Percentiles rank a stretch among this genome's conserved stretches.
phyloP scores from a whole-genome alignment of 2,888 invertebrate species.

The Drosophila villosipedis region DNA sequence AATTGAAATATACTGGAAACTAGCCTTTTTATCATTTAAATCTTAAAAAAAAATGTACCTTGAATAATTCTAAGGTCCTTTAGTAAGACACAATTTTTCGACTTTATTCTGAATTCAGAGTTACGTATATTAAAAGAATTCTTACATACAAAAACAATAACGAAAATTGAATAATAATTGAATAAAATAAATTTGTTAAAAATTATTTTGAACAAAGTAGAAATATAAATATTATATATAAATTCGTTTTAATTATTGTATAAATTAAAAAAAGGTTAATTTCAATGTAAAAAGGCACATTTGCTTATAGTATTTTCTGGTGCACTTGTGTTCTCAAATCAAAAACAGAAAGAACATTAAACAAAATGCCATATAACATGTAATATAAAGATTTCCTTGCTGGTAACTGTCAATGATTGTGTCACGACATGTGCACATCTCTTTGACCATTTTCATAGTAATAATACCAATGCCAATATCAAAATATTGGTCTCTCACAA shows the following conservation, averaged over 20 bases:
- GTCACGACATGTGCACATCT: conserved; percentile 36
- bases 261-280: too few relatives aligned
- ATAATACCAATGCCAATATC: conserved; percentile 42
- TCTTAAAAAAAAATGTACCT: neutral
- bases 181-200: too few relatives aligned
- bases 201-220: too few relatives aligned
- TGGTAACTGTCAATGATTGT: neutral
- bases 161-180: too few relatives aligned
- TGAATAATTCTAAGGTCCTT: neutral
- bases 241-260: neutral
- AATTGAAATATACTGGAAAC: neutral
- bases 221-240: neutral
- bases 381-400: neutral
- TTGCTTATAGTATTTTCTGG: too few relatives aligned
- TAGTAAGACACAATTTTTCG: neutral
- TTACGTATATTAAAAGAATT: too few relatives aligned
- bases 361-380: neutral
- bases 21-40: neutral
- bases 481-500: conserved; percentile 34
- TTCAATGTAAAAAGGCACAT: too few relatives aligned
- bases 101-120: neutral
- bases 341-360: neutral
- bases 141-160: too few relatives aligned
- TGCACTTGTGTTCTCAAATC: neutral
- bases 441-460: conserved; percentile 17